Base-by-base conservation (phyloP, 2,113 vertebrate genomes). In the Trogon surrucura region DNA sequence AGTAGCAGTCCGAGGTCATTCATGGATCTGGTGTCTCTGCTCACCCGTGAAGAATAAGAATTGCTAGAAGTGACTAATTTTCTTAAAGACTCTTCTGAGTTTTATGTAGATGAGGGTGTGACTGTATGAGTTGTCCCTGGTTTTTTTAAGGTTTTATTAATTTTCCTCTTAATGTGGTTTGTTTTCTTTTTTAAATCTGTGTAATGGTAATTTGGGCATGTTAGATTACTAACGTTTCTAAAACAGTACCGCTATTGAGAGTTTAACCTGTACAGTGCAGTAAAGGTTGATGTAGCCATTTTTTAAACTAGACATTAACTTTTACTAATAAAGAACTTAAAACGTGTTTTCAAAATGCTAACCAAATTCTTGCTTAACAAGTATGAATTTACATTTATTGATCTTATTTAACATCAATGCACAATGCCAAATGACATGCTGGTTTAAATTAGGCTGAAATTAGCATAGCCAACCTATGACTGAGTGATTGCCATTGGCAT, bases 1-100 rank as follows among this genome's bases (percentile, higher is more conserved):
- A 94, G 96, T 93, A 87, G 36, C 91, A 96, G 58, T 96, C 91
- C 80, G 61, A 58, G 94, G 93, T 96, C 94, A 96, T 94, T 92
- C 54, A 50, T 95, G 93, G 89, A 95, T 95, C 89, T 97, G 94
- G 58, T 94, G 74, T 88, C 61, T 91, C 18, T 92, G 64, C 85
- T 94, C 75, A 95, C 61, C n/a, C 77, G 62, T 94, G 91, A 95
- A 93, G 87, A 93, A 84, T 94, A 84, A 92, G 80, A 95, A 96
- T 89, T 93, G 48, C 79, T 93, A 48, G 41, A 92, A 96, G 61
- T 95, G 54, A 95, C 72, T 96, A 27, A 94, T 93, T 87, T 85
- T 82, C 84, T 88, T 85, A 88, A 93, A 93, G 78, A 8, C 65
- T 85, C 9, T 79, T 48, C 57, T 0, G 16, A 91, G 30, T 79